Percentiles rank a stretch among this genome's conserved stretches.
These are phyloP conservation scores for Polyommatus iphigenia DNA, from an alignment of 2,888 invertebrate species.

Conservation along the genomic window DNA sequence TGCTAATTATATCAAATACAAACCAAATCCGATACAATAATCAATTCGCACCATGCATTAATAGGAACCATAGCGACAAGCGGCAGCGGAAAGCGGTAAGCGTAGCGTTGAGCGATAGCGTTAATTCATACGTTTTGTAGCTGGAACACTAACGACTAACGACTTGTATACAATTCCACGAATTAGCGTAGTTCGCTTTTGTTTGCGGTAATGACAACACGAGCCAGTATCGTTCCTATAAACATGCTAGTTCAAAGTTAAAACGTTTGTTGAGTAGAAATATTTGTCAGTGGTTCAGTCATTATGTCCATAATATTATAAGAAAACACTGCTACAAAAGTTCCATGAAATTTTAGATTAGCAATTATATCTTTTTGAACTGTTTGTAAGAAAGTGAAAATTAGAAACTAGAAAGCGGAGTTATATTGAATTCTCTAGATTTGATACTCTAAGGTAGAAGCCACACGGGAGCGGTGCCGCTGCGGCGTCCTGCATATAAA, in stretches of 20 bases:
- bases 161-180: constrained; percentile 1
- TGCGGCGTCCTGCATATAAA: no score
- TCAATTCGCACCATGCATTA: background rate
- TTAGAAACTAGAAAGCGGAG: no score
- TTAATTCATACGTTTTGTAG: background rate
- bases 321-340: no score
- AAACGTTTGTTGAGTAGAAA: background rate
- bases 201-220: constrained; percentile 3
- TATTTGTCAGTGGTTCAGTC: background rate
- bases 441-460: no score
- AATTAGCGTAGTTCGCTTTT: constrained; percentile 6
- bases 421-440: no score
- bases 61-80: background rate
- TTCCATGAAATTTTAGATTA: no score
- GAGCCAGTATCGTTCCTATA: background rate
- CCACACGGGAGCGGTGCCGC: no score
- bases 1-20: background rate
- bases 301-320: background rate
- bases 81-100: background rate
- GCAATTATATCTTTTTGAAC: no score
- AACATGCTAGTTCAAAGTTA: background rate
- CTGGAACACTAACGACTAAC: background rate
- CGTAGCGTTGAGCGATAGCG: background rate
- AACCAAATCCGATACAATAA: background rate
- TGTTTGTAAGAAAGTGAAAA: no score